Base-by-base conservation (phyloP, 1,140 invertebrate species). In the Drosophila ambigua region DNA sequence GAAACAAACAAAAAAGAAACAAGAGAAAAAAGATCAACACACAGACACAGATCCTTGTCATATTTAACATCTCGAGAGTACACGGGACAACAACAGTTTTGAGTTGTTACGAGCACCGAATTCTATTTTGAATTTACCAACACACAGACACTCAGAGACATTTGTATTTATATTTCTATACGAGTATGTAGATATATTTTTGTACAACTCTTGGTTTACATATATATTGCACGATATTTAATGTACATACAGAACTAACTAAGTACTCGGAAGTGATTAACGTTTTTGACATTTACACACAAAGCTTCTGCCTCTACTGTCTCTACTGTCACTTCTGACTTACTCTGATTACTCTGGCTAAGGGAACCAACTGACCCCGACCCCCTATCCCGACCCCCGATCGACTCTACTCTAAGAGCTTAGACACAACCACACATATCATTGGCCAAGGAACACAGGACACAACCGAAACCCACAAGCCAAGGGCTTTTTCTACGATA, bases 401-500 rank as follows among this genome's bases (percentile, higher is more conserved):
- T 45, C 8, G 26, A 64, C 44, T 54, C 59, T 28, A 78, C 73
- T 59, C 83, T 82, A 82, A 76, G 73, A 81, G 79, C 79, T 81
- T 81, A 81, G 72, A 55, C 53, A 81, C 62, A 55, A 79, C 41
- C 41, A 61, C 41, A 61, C 77, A 80, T 80, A 80, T 76, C 77
- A 79, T 62, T 62, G 65, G 62, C 71, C 57, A 73, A 51, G 41
- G 41, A 41, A 75, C 71, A 66, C 35, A 51, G 61, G 45, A 58
- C 69, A 59, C 31, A 57, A 67, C 23, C n/a, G 13, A 67, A 31
- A 6, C 53, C 74, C 63, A 71, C 72, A 67, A 28, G 16, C 65
- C 61, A 69, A 77, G 52, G 81, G 73, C 73, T 78, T 85, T 85
- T 88, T 85, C 82, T 82, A 76, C 52, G 63, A 81, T 72, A 85